phyloP scores from a whole-genome alignment of 2,888 invertebrate genomes.

The Serrognathus titanus region DNA sequence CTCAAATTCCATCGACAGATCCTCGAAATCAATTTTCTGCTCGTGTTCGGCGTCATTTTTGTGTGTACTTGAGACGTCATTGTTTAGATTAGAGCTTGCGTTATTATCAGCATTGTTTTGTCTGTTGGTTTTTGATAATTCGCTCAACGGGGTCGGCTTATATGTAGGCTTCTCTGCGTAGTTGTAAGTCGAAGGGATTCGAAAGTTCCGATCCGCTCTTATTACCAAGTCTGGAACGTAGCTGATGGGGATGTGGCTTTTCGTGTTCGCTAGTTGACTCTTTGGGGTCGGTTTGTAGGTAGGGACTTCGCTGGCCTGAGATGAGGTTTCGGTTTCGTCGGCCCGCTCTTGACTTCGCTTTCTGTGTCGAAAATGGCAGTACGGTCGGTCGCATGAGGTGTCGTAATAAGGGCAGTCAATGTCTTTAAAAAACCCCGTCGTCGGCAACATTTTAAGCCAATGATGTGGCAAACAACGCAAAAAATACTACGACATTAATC shows the following conservation, averaged over 20 bases:
- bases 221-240: constrained; percentile 54
- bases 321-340: constrained; percentile 48
- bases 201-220: constrained; percentile 46
- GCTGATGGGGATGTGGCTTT: constrained; percentile 51
- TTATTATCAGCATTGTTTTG: too few species aligned
- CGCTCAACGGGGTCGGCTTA: constrained; percentile 46
- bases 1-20: constrained; percentile 45
- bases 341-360: constrained; percentile 60
- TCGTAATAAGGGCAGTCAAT: constrained; percentile 84
- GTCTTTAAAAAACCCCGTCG: constrained; percentile 84
- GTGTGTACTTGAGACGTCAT: too few species aligned
- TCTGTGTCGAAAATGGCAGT: constrained; percentile 88
- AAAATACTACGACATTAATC: constrained; percentile 3
- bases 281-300: constrained; percentile 51
- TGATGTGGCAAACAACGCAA: constrained; percentile 2
- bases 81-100: too few species aligned
- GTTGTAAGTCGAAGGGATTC: constrained; percentile 25
- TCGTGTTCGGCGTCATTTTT: neutral
- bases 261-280: constrained; percentile 48
- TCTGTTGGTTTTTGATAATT: constrained; percentile 32
- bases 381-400: constrained; percentile 80
- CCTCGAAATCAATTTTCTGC: constrained; percentile 40
- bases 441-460: constrained; percentile 72
- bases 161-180: constrained; percentile 40
- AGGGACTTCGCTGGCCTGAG: constrained; percentile 45